Percentiles rank a stretch among this genome's conserved stretches.
These are phyloP conservation scores for Zaprionus nigranus DNA, from an alignment of 1,140 invertebrate species.

Conservation along the genomic window DNA sequence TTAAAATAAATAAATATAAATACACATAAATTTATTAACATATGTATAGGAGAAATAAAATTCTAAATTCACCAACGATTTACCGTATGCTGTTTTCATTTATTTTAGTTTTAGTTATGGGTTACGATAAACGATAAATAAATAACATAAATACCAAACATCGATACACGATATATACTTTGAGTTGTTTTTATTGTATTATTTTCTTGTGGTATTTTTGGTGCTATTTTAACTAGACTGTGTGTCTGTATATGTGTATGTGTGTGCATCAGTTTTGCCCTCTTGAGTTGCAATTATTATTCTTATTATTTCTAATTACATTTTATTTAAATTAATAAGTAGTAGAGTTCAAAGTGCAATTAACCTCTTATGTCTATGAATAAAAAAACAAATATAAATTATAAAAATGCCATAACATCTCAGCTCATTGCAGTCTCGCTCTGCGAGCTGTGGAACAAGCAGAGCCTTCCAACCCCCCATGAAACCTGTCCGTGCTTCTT, in stretches of 20 bases:
- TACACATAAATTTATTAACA: conserved; percentile 14
- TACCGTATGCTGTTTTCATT: conserved; percentile 58
- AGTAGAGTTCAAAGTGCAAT: conserved; percentile 20
- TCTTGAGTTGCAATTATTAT: conserved; percentile 27
- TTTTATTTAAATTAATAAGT: conserved; percentile 17
- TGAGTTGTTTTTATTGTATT: conserved; percentile 10
- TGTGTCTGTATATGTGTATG: neutral
- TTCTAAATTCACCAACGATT: conserved; percentile 57
- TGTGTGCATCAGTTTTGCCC: conserved; percentile 17
- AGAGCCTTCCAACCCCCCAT: conserved; percentile 2
- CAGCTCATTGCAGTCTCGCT: conserved; percentile 32
- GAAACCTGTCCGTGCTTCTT: conserved; percentile 16
- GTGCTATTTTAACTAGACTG: conserved; percentile 16
- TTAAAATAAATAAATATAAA: conserved; percentile 20
- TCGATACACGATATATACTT: neutral
- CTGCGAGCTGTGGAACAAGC: conserved; percentile 1
- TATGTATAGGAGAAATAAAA: conserved; percentile 45
- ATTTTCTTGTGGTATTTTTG: conserved; percentile 19
- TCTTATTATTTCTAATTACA: conserved; percentile 8
- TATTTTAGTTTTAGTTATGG: conserved; percentile 52
- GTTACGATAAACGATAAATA: conserved; percentile 43
- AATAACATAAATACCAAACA: neutral
- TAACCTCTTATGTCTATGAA: conserved; percentile 17
- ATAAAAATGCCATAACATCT: conserved; percentile 6
- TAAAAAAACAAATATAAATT: neutral